phyloP scores from a whole-genome alignment of 2,797 vertebrate species.

The Onychomys torridus region DNA sequence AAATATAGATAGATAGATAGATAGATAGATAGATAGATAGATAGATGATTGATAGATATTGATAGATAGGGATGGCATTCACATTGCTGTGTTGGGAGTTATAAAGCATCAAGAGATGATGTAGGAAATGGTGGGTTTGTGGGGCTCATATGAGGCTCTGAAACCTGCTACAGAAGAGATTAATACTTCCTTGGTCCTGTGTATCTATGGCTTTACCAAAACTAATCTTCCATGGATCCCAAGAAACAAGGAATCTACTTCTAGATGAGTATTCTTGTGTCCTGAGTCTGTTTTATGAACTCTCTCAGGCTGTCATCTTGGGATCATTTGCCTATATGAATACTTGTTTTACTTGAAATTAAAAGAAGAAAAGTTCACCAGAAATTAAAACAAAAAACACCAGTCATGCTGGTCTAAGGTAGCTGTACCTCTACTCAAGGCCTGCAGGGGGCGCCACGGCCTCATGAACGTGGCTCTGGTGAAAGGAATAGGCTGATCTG shows the following conservation, averaged over 20 bases:
- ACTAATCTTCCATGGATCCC: not conserved
- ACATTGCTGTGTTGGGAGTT: not conserved
- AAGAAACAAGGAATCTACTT: not conserved
- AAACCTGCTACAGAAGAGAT: not conserved
- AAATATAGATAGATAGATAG: not conserved
- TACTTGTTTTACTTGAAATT: not conserved
- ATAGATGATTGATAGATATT: not conserved
- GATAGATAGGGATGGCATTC: not conserved
- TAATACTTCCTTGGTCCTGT: not conserved
- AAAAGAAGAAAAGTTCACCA: not conserved
- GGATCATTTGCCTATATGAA: not conserved
- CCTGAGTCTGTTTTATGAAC: too few relatives aligned
- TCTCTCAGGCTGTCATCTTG: not conserved
- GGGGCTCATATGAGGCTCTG: too few relatives aligned
- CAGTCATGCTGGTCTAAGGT: not conserved
- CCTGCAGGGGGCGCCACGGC: slow-evolving; percentile 84
- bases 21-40: not conserved
- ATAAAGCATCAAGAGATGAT: not conserved
- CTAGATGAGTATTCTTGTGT: not conserved
- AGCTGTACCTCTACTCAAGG: not conserved
- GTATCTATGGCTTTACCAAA: not conserved
- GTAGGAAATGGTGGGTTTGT: not conserved
- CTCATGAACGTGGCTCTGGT: slow-evolving; percentile 40
- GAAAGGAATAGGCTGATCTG: not conserved
- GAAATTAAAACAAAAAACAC: not conserved